A percentile compares a stretch with the other conserved stretches of the same genome.
phyloP scores from a whole-genome alignment of 2,888 invertebrate genomes.

The Clunio marinus region DNA sequence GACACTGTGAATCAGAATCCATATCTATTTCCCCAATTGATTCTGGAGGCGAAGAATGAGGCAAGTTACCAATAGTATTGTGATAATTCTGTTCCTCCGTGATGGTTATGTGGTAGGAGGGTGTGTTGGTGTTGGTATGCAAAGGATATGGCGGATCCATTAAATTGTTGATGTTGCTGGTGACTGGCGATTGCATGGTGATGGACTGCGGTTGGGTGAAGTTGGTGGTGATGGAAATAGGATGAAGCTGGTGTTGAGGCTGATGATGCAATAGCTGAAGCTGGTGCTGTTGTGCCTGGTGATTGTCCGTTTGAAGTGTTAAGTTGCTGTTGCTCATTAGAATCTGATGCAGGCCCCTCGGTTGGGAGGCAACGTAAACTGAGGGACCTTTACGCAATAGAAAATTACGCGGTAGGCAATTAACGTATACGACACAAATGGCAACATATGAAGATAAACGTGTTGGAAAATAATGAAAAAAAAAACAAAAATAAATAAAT shows the following conservation, averaged over 20 bases:
- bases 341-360: constrained; percentile 84
- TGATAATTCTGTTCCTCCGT: constrained; percentile 59
- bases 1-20: constrained; percentile 33
- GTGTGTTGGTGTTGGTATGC: constrained; percentile 52
- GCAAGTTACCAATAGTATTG: constrained; percentile 77
- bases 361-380: constrained; percentile 71
- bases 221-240: constrained; percentile 45
- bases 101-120: constrained; percentile 52
- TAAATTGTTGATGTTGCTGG: constrained; percentile 46
- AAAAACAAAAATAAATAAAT: constrained; percentile 28
- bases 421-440: background rate
- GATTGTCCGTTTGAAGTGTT: constrained; percentile 52
- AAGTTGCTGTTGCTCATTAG: constrained; percentile 63
- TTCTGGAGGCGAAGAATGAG: constrained; percentile 18
- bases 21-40: constrained; percentile 11
- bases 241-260: constrained; percentile 53
- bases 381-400: constrained; percentile 61
- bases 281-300: constrained; percentile 44
- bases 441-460: constrained; percentile 18
- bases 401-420: constrained; percentile 20
- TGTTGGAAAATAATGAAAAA: constrained; percentile 25
- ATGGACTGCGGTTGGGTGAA: constrained; percentile 44
- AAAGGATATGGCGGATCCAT: constrained; percentile 64
- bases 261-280: constrained; percentile 54
- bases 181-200: constrained; percentile 44